Evolutionary conservation across 2,797 vertebrate species (phyloP).

Genomic region (Echiichthys vipera): DNA sequence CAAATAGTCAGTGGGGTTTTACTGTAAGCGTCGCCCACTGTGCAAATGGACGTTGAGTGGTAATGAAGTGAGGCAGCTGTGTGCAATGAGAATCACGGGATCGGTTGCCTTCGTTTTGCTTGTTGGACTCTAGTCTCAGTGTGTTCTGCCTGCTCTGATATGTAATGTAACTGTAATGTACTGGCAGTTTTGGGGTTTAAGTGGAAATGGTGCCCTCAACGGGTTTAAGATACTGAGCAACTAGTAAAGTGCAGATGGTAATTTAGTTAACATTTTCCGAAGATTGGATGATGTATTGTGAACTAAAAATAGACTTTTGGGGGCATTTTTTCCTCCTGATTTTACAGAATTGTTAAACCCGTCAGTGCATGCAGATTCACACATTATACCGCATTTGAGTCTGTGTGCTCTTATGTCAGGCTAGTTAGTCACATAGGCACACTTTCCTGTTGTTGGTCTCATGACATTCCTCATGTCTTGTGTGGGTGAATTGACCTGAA

Average conservation of each 20-base stretch:
- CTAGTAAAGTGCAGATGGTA: background rate
- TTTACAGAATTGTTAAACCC: background rate
- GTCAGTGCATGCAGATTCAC: background rate
- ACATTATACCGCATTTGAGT: background rate
- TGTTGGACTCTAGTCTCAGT: background rate
- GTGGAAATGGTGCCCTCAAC: background rate
- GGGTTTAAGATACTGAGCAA: background rate
- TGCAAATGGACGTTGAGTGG: conserved; percentile 26
- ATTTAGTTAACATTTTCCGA: background rate
- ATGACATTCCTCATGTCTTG: conserved; percentile 30
- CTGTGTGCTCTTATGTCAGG: background rate
- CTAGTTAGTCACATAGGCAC: background rate
- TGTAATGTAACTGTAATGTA: background rate
- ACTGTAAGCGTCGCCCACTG: conserved; percentile 9
- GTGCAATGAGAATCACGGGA: conserved; percentile 52
- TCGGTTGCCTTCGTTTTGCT: background rate
- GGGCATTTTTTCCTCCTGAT: background rate
- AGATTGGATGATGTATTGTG: background rate
- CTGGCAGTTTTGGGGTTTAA: background rate
- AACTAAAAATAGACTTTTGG: background rate
- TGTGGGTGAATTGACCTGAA: conserved; percentile 7
- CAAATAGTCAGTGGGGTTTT: background rate
- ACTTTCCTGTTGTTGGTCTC: background rate
- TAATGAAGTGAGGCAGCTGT: conserved; percentile 39
- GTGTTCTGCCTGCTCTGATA: background rate